Evolutionary conservation across 2,888 invertebrate species (phyloP).

Genomic region (Acleris emargana): DNA sequence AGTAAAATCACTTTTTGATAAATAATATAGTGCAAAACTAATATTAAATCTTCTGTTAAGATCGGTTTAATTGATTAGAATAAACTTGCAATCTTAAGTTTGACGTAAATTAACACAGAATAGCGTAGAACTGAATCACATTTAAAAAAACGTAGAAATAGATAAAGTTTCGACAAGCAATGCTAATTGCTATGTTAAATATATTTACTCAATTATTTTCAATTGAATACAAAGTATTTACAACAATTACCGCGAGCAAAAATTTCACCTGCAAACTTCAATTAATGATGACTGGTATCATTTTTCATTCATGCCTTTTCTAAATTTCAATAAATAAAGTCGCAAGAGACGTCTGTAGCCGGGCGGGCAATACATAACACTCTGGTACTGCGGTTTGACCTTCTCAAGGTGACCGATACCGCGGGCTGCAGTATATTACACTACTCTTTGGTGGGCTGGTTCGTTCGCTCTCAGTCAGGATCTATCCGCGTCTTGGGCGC

Average conservation of each 20-base stretch:
- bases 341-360: slow-evolving; percentile 22
- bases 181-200: too few relatives aligned
- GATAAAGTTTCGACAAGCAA: not conserved
- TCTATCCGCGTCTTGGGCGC: slow-evolving; percentile 53
- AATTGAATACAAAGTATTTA: slow-evolving; percentile 7
- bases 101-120: too few relatives aligned
- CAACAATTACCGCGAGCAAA: not conserved
- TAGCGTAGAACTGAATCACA: too few relatives aligned
- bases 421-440: too few relatives aligned
- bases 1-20: too few relatives aligned
- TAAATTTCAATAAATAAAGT: slow-evolving; percentile 21
- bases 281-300: slow-evolving; percentile 11
- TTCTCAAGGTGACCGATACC: slow-evolving; percentile 82
- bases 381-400: slow-evolving; percentile 68
- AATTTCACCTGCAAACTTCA: slow-evolving; percentile 3
- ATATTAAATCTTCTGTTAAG: too few relatives aligned
- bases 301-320: slow-evolving; percentile 7
- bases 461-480: slow-evolving; percentile 51
- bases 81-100: not conserved
- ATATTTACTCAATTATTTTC: slow-evolving; percentile 3
- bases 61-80: not conserved
- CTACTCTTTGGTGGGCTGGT: too few relatives aligned
- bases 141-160: slow-evolving; percentile 3
- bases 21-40: too few relatives aligned
- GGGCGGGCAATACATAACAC: slow-evolving; percentile 38